phyloP scores from a whole-genome alignment of 2,113 vertebrate species.

The Irena cyanogastra region DNA sequence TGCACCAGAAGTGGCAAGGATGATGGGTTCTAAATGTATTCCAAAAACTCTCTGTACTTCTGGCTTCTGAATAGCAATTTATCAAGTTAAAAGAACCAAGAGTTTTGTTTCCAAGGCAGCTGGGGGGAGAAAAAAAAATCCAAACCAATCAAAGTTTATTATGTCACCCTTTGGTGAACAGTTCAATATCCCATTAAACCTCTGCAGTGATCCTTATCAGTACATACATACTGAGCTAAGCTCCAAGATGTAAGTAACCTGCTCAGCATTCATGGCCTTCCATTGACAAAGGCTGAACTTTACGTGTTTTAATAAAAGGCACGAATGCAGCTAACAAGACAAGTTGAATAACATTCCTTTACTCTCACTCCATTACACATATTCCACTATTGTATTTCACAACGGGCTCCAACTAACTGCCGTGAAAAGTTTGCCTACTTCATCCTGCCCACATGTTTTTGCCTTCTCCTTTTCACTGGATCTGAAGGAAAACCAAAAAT shows the following conservation, averaged over 20 bases:
- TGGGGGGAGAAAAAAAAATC: accelerated
- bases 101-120: not conserved
- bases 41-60: not conserved
- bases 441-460: not conserved
- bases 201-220: not conserved
- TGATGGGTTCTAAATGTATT: not conserved
- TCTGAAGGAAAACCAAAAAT: not conserved
- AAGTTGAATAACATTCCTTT: not conserved
- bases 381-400: not conserved
- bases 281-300: not conserved
- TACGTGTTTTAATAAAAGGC: not conserved
- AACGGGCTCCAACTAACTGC: not conserved
- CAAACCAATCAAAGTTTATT: not conserved
- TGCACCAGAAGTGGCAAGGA: not conserved
- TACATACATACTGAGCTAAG: not conserved
- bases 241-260: not conserved
- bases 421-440: not conserved
- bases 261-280: not conserved
- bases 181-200: conserved; percentile 19
- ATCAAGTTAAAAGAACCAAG: not conserved
- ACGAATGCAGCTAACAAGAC: not conserved
- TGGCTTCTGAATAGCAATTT: not conserved
- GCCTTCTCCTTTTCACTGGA: not conserved
- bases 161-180: not conserved
- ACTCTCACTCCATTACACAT: not conserved